A percentile compares a stretch with the other conserved stretches of the same genome.
Evolutionary conservation across 2,113 vertebrate genomes (phyloP).

Genomic region (Eurypyga helias): DNA sequence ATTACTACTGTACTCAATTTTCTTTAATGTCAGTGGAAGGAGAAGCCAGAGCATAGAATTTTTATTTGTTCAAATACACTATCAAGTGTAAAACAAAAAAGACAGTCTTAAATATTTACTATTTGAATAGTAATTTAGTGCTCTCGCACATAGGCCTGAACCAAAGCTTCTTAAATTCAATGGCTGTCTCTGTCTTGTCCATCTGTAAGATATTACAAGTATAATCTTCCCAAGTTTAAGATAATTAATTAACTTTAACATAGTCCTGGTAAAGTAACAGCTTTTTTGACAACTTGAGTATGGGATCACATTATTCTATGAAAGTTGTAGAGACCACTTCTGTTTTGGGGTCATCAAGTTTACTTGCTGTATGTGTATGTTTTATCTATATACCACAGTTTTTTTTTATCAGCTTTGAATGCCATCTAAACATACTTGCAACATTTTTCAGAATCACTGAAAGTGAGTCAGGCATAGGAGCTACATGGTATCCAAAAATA

Average conservation of each 20-base stretch:
- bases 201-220: background rate
- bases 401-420: background rate
- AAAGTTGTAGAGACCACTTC: background rate
- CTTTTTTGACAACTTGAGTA: background rate
- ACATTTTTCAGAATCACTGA: background rate
- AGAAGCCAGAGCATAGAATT: background rate
- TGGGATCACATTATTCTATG: background rate
- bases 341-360: background rate
- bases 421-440: background rate
- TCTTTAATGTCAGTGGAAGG: background rate
- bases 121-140: background rate
- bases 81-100: background rate
- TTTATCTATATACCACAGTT: background rate
- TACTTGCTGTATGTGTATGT: background rate
- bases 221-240: background rate
- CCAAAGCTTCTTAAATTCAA: background rate
- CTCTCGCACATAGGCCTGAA: background rate
- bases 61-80: background rate
- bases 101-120: background rate
- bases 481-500: background rate
- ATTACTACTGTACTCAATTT: background rate
- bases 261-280: background rate
- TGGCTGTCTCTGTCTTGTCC: background rate
- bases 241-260: background rate
- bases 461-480: background rate